A percentile compares a stretch with the other conserved stretches of the same genome.
phyloP scores from a whole-genome alignment of 2,113 vertebrate genomes.

The Bothrops jararaca region DNA sequence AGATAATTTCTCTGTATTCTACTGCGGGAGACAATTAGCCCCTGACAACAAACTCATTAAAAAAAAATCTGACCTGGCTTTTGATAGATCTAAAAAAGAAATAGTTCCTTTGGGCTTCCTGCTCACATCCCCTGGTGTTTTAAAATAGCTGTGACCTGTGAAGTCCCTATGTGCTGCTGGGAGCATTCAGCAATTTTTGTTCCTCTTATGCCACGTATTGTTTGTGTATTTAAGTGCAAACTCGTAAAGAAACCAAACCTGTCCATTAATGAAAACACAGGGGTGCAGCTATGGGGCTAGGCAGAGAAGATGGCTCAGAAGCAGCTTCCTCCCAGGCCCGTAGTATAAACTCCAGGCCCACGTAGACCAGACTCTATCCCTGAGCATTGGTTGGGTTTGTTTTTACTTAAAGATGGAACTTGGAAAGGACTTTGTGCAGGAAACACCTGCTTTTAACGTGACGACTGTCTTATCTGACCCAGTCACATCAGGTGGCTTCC shows the following conservation, averaged over 20 bases:
- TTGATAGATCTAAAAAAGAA: slow-evolving; percentile 24
- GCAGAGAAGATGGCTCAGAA: slow-evolving; percentile 1
- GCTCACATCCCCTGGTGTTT: slow-evolving; percentile 24
- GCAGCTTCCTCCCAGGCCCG: background rate
- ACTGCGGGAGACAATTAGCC: background rate
- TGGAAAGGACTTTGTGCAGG: slow-evolving; percentile 67
- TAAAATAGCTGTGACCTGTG: slow-evolving; percentile 32
- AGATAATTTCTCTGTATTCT: background rate
- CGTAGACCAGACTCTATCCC: background rate
- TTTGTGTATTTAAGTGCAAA: slow-evolving; percentile 7
- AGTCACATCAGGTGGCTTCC: slow-evolving; percentile 90
- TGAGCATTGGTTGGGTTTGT: slow-evolving; percentile 13
- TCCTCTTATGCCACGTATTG: slow-evolving; percentile 6
- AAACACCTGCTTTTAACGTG: slow-evolving; percentile 84
- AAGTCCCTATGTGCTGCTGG: slow-evolving; percentile 17
- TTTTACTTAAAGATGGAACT: slow-evolving; percentile 22
- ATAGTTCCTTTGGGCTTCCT: slow-evolving; percentile 28
- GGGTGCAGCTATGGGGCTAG: background rate
- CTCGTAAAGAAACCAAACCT: slow-evolving; percentile 12
- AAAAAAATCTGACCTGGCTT: slow-evolving; percentile 19
- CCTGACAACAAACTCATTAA: slow-evolving; percentile 2
- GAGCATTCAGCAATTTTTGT: slow-evolving; percentile 11
- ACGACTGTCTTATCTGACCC: slow-evolving; percentile 81
- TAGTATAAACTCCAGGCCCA: slow-evolving; percentile 22
- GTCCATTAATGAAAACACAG: slow-evolving; percentile 10